phyloP scores from a whole-genome alignment of 1,140 invertebrate genomes.

The Lepidostoma basale region DNA sequence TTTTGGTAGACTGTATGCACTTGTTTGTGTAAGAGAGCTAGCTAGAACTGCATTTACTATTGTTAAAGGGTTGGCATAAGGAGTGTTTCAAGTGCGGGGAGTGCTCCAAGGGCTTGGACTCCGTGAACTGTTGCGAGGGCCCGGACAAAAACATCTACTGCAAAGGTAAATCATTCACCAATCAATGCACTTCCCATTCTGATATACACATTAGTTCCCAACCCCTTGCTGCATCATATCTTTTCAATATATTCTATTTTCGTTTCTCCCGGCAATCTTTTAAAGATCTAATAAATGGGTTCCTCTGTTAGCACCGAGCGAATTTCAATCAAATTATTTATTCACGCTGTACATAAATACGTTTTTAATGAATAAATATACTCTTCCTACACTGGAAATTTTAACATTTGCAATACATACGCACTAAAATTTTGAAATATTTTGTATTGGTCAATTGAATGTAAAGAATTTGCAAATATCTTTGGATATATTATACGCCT shows the following conservation, averaged over 20 bases:
- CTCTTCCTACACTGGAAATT: too few species aligned
- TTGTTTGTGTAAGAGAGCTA: conserved; percentile 30
- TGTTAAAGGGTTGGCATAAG: conserved; percentile 82
- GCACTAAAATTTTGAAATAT: too few species aligned
- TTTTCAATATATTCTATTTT: background rate
- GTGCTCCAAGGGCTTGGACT: conserved; percentile 95
- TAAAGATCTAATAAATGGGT: too few species aligned
- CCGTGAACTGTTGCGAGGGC: conserved; percentile 92
- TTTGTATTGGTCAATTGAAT: too few species aligned
- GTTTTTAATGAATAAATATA: too few species aligned
- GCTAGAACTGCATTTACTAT: conserved; percentile 50
- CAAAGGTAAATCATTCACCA: conserved; percentile 74
- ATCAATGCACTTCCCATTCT: conserved; percentile 9
- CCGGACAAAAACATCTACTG: conserved; percentile 98
- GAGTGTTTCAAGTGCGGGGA: conserved; percentile 94
- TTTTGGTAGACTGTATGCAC: conserved; percentile 6
- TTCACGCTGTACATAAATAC: too few species aligned
- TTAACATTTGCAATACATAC: too few species aligned
- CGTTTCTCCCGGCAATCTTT: too few species aligned
- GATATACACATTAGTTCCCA: conserved; percentile 2
- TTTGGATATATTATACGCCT: too few species aligned
- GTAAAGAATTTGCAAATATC: too few species aligned
- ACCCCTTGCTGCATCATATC: conserved; percentile 27
- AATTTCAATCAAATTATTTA: too few species aligned
- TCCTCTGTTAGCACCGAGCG: too few species aligned